A percentile compares a stretch with the other conserved stretches of the same genome.
Conservation (phyloP, 2,113 vertebrate species). For the Sakesphorus luctuosus region DNA sequence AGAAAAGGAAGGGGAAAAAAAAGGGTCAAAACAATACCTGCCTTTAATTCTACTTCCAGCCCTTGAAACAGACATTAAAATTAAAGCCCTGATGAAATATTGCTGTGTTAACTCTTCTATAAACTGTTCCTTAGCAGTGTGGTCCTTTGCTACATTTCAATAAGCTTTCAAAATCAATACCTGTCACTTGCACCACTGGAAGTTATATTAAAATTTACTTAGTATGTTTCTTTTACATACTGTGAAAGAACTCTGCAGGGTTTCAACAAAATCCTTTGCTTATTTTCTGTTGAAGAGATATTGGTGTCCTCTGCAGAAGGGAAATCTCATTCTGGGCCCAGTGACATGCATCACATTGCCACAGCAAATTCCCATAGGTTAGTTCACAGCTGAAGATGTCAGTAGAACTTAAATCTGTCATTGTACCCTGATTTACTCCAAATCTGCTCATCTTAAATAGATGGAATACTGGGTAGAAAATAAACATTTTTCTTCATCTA, state of each 20-base stretch:
- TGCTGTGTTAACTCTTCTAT: not conserved
- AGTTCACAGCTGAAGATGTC: not conserved
- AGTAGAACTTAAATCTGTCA: not conserved
- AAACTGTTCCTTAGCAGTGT: slow-evolving; percentile 31
- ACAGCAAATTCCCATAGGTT: not conserved
- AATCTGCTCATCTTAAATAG: not conserved
- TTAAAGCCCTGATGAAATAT: slow-evolving; percentile 1
- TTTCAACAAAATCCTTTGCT: not conserved
- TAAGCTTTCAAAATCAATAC: slow-evolving; percentile 23
- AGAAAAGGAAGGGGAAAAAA: not conserved
- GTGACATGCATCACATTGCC: not conserved
- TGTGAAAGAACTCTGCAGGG: not conserved
- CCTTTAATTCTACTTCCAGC: not conserved
- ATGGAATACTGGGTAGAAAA: not conserved
- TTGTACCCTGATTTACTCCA: not conserved
- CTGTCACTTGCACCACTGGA: not conserved
- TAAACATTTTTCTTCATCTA: not conserved
- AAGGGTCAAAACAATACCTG: not conserved
- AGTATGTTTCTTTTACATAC: not conserved
- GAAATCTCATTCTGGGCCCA: not conserved
- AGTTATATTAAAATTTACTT: slow-evolving; percentile 4
- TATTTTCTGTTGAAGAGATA: not conserved
- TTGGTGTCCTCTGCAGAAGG: not conserved
- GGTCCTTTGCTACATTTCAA: not conserved
- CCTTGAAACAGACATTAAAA: not conserved